These are phyloP conservation scores for Drosophila prosaltans DNA, from an alignment of 1,140 invertebrate species.

Conservation along the genomic window DNA sequence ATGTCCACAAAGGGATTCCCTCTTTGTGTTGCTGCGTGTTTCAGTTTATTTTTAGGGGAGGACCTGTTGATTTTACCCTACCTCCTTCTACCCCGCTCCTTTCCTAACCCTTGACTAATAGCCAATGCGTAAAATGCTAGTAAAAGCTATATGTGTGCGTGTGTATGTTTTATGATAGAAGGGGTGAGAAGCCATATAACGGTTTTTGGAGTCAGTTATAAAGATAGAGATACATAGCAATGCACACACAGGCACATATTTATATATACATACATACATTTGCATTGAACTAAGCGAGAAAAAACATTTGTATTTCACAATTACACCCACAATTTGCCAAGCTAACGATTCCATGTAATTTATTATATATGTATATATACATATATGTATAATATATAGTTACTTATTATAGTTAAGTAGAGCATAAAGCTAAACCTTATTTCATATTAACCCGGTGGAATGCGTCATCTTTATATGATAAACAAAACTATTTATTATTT, in stretches of 20 bases:
- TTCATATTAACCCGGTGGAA: too few species aligned
- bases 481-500: too few species aligned
- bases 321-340: conserved; percentile 37
- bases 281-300: conserved; percentile 40
- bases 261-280: not conserved
- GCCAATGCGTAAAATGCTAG: conserved; percentile 3
- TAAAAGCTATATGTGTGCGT: not conserved
- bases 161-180: not conserved
- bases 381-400: not conserved
- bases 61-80: conserved; percentile 58
- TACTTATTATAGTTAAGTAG: not conserved
- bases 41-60: conserved; percentile 22
- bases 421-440: too few species aligned
- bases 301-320: conserved; percentile 38
- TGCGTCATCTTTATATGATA: too few species aligned
- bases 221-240: not conserved
- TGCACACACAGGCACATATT: not conserved
- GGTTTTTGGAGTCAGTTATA: conserved; percentile 20
- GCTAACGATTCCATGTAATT: not conserved
- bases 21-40: conserved; percentile 10
- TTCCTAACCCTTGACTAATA: not conserved
- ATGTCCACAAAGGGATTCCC: not conserved
- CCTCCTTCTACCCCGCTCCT: not conserved
- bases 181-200: conserved; percentile 34
- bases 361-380: not conserved